A percentile compares a stretch with the other conserved stretches of the same genome.
phyloP scores from a whole-genome alignment of 2,888 invertebrate genomes.

The Chromoteleia sp. region DNA sequence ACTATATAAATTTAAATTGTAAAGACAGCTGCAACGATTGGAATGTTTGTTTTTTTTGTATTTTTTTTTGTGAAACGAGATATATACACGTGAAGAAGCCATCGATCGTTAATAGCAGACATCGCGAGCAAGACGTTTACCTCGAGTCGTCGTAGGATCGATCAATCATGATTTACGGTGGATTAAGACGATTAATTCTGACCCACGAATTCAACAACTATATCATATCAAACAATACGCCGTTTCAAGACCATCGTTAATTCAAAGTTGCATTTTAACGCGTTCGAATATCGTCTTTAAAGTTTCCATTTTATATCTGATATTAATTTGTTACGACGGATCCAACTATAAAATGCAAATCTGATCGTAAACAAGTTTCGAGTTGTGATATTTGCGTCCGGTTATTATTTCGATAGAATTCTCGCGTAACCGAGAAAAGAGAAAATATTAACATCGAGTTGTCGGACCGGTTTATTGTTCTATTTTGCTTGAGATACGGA shows the following conservation, averaged over 20 bases:
- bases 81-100: slow-evolving; percentile 49
- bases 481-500: slow-evolving; percentile 13
- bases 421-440: slow-evolving; percentile 7
- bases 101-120: slow-evolving; percentile 75
- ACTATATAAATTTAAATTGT: slow-evolving; percentile 23
- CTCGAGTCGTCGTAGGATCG: slow-evolving; percentile 41
- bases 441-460: slow-evolving; percentile 4
- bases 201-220: slow-evolving; percentile 22
- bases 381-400: slow-evolving; percentile 7
- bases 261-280: slow-evolving; percentile 6
- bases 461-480: slow-evolving; percentile 10
- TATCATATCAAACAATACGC: slow-evolving; percentile 2
- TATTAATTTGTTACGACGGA: slow-evolving; percentile 19
- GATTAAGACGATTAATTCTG: slow-evolving; percentile 26
- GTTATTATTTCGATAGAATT: slow-evolving; percentile 23
- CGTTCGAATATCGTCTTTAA: neutral
- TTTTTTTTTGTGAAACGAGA: slow-evolving; percentile 5
- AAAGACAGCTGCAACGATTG: slow-evolving; percentile 23
- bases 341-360: slow-evolving; percentile 41
- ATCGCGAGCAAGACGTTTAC: slow-evolving; percentile 70
- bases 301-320: slow-evolving; percentile 12
- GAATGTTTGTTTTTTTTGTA: no score
- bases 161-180: slow-evolving; percentile 32
- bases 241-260: neutral
- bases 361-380: slow-evolving; percentile 34